phyloP scores from a whole-genome alignment of 1,140 invertebrate genomes.

The Caenorhabditis inopinata region DNA sequence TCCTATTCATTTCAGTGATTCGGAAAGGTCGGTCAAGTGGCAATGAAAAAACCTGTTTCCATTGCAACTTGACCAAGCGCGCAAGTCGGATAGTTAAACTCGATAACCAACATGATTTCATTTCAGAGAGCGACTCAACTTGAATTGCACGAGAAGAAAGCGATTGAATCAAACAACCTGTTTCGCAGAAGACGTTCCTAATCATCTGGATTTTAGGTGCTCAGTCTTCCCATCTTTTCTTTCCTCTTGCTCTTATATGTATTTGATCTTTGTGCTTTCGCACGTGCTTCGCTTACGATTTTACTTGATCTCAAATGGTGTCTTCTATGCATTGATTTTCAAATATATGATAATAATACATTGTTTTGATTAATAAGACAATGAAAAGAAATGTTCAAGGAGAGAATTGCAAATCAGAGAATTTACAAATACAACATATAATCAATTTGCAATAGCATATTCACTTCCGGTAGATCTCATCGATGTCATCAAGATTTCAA shows the following conservation, averaged over 20 bases:
- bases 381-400: not conserved
- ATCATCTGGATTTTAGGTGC: not conserved
- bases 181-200: conserved; percentile 11
- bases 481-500: not conserved
- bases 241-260: conserved; percentile 28
- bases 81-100: not conserved
- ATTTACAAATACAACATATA: not conserved
- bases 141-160: conserved; percentile 5
- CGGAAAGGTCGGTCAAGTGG: conserved; percentile 5
- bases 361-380: not conserved
- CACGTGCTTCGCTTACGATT: conserved; percentile 14
- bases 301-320: not conserved
- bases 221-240: not conserved
- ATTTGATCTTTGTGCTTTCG: conserved; percentile 14
- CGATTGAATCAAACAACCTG: conserved; percentile 8
- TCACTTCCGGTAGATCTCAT: not conserved
- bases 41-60: not conserved
- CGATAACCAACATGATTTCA: conserved; percentile 15
- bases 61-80: conserved; percentile 6
- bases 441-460: not conserved
- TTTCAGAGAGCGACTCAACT: conserved; percentile 13
- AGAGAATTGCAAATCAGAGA: not conserved
- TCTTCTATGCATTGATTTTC: not conserved
- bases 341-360: not conserved
- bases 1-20: not conserved